Conservation (phyloP, 2,888 invertebrate species). For the Drosophila mettleri region DNA sequence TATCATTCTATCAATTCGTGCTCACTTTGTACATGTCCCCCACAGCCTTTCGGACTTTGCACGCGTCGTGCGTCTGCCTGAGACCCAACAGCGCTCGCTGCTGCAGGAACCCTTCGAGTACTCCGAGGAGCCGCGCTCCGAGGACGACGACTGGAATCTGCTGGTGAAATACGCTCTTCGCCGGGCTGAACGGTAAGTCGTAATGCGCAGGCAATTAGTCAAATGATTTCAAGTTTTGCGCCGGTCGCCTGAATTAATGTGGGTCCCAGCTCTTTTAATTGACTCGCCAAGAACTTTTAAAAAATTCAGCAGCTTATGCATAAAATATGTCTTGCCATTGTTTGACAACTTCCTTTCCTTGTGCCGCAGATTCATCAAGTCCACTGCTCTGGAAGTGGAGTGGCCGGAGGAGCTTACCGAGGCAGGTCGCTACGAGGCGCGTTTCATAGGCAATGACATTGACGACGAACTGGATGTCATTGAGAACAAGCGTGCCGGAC, state of each 20-base stretch:
- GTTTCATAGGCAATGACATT: conserved; percentile 93
- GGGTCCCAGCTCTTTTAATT: conserved; percentile 43
- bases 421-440: conserved; percentile 90
- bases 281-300: conserved; percentile 13
- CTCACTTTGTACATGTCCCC: accelerated
- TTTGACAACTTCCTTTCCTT: conserved; percentile 32
- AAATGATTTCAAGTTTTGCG: conserved; percentile 40
- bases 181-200: conserved; percentile 89
- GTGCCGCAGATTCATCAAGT: conserved; percentile 89
- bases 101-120: conserved; percentile 90
- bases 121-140: conserved; percentile 89
- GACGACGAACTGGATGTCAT: conserved; percentile 93
- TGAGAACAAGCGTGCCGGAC: conserved; percentile 90
- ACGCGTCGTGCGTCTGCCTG: conserved; percentile 89
- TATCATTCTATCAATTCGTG: background rate
- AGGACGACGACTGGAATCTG: conserved; percentile 93
- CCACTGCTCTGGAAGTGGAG: conserved; percentile 90
- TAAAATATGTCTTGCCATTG: conserved; percentile 50
- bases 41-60: conserved; percentile 89
- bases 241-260: conserved; percentile 53
- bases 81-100: conserved; percentile 89
- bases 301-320: conserved; percentile 41
- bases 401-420: conserved; percentile 91
- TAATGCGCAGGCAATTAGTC: conserved; percentile 51
- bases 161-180: conserved; percentile 91